Evolutionary conservation across 2,797 vertebrate genomes (phyloP).

Genomic region (Sebastes cheni): DNA sequence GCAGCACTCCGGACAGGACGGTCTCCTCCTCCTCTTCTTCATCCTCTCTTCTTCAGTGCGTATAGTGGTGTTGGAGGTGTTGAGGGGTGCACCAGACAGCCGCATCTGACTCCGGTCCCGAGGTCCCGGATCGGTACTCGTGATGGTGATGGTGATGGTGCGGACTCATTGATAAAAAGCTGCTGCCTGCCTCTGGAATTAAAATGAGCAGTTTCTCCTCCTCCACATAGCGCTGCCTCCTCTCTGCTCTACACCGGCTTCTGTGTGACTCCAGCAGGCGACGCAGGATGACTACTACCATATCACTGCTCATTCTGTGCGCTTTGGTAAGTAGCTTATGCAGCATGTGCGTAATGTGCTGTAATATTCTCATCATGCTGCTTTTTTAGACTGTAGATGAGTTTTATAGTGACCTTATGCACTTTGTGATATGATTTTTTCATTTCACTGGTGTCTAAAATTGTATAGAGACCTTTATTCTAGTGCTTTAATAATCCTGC

Average conservation of each 20-base stretch:
- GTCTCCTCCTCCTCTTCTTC: conserved; percentile 28
- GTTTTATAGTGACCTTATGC: background rate
- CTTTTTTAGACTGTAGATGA: background rate
- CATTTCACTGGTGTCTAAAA: background rate
- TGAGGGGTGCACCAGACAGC: conserved; percentile 20
- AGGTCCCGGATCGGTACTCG: conserved; percentile 52
- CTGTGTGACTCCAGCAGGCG: conserved; percentile 51
- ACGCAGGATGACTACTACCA: conserved; percentile 76
- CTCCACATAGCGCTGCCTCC: conserved; percentile 55
- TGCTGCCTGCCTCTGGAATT: conserved; percentile 53
- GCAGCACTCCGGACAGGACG: conserved; percentile 75
- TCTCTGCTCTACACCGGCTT: conserved; percentile 44
- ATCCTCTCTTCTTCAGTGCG: background rate
- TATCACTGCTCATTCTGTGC: conserved; percentile 70
- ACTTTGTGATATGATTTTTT: conserved; percentile 4
- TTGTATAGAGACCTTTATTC: no score
- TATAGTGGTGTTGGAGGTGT: background rate
- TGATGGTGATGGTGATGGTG: conserved; percentile 46
- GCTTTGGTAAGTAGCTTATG: conserved; percentile 75
- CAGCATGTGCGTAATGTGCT: background rate
- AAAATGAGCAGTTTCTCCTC: conserved; percentile 72
- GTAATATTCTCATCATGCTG: background rate
- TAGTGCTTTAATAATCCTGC: background rate
- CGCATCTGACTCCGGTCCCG: conserved; percentile 51
- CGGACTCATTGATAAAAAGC: conserved; percentile 62